Evolutionary conservation across 2,888 invertebrate species (phyloP).

Genomic region (Himalopsyche anomala): DNA sequence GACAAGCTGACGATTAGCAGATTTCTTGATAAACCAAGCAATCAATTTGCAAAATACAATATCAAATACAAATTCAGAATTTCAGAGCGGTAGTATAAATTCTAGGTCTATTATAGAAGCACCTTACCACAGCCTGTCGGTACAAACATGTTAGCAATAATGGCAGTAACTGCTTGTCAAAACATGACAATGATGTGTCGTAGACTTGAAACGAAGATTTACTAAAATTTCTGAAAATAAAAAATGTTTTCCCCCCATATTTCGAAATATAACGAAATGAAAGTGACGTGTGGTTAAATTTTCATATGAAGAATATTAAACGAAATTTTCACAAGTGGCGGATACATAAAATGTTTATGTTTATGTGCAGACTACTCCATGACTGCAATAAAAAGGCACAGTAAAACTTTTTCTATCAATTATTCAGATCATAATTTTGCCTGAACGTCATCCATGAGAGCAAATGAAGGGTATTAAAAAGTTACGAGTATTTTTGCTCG

Average conservation of each 20-base stretch:
- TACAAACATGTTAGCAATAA: conserved; percentile 1
- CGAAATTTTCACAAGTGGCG: conserved; percentile 34
- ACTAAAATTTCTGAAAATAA: conserved; percentile 1
- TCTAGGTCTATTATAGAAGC: background rate
- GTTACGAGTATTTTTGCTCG: too few relatives aligned
- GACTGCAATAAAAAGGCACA: conserved; percentile 17
- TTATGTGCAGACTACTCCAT: conserved; percentile 9
- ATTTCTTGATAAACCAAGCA: too few relatives aligned
- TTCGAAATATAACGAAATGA: conserved; percentile 39
- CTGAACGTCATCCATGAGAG: background rate
- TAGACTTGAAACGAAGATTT: background rate
- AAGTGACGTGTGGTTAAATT: conserved; percentile 40
- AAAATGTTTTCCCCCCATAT: background rate
- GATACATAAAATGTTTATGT: conserved; percentile 41
- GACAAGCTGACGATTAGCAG: too few relatives aligned
- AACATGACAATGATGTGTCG: conserved; percentile 9
- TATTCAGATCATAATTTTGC: background rate
- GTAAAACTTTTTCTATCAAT: conserved; percentile 26
- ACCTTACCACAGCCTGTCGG: background rate
- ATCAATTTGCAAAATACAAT: too few relatives aligned
- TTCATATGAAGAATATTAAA: conserved; percentile 35
- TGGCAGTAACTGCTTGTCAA: conserved; percentile 20
- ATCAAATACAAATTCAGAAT: too few relatives aligned
- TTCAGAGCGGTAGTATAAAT: background rate
- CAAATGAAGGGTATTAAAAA: background rate